Percentiles rank a stretch among this genome's conserved stretches.
These are phyloP conservation scores for Nothocercus julius DNA, from an alignment of 2,113 vertebrate species.

Conservation along the genomic window DNA sequence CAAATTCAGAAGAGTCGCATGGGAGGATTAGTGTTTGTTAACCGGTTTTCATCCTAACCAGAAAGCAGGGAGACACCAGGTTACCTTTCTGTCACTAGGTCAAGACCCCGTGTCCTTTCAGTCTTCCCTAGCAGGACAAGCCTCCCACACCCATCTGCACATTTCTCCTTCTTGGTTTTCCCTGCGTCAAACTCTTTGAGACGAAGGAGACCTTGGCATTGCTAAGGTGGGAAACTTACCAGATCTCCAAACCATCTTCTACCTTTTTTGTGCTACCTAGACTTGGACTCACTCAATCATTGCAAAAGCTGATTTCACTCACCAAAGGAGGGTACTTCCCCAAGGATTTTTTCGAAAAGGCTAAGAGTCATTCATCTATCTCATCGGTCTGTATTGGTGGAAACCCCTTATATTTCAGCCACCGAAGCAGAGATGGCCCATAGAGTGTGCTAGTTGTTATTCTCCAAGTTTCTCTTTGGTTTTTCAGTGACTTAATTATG, in stretches of 20 bases:
- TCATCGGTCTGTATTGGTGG: neutral
- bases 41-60: neutral
- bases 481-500: neutral
- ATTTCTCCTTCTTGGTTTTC: neutral
- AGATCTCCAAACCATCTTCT: neutral
- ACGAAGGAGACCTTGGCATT: neutral
- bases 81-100: neutral
- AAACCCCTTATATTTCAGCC: neutral
- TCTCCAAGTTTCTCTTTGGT: neutral
- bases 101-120: neutral
- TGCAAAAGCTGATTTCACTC: neutral
- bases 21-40: rapidly evolving
- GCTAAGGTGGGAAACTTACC: neutral
- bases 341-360: neutral
- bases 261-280: neutral
- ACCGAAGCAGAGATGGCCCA: neutral
- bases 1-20: neutral
- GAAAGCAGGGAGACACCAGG: neutral
- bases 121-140: neutral
- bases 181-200: neutral
- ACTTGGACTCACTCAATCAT: neutral
- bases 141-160: neutral
- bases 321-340: neutral
- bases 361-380: neutral
- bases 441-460: neutral